Base-by-base conservation (phyloP, 1,140 invertebrate species). In the Ceratina australensis region DNA sequence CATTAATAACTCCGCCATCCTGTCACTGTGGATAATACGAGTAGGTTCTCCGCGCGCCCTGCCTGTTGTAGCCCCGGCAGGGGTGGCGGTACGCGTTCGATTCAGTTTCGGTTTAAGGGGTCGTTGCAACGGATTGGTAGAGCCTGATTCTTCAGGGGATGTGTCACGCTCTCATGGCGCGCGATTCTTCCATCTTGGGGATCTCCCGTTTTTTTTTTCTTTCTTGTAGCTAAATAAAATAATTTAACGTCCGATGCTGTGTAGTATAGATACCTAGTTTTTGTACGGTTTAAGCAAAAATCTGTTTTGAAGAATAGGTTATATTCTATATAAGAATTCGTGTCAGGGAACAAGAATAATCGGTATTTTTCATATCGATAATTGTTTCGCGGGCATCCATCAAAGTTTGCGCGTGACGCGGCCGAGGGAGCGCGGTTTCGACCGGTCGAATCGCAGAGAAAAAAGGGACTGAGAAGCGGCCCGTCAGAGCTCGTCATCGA, bases 1-100 rank as follows among this genome's bases (percentile, higher is more conserved):
- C 91, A 92, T 92, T 92, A 92, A 92, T 92, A 92, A 92, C 91
- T 92, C 89, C 89, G 86, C 89, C 88, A 90, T 91, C 86, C 91
- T 92, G 91, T 92, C 90, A 92, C 90, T 92, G 91, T 90, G 91
- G 91, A 92, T 92, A 92, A 92, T 92, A 92, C 90, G 90, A 90
- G 91, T 91, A 89, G 90, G 90, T 90, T 42, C 33, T 42, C 88
- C 91, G 87, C 83, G 78, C 72, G 82, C 79, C 88, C 86, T 80
- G 86, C 89, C 82, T 86, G 87, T 82, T 81, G 86, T 86, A 88
- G 86, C 80, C 81, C 75, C 24, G 86, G 87, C 86, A 90, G 90
- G 90, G 90, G 91, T 92, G 90, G 89, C 81, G 87, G 87, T 89
- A 81, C 86, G 89, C 86, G 89, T 89, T 90, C 90, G 89, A 89